Base-by-base conservation (phyloP, 2,888 invertebrate species). In the Drosophila paramelanica region DNA sequence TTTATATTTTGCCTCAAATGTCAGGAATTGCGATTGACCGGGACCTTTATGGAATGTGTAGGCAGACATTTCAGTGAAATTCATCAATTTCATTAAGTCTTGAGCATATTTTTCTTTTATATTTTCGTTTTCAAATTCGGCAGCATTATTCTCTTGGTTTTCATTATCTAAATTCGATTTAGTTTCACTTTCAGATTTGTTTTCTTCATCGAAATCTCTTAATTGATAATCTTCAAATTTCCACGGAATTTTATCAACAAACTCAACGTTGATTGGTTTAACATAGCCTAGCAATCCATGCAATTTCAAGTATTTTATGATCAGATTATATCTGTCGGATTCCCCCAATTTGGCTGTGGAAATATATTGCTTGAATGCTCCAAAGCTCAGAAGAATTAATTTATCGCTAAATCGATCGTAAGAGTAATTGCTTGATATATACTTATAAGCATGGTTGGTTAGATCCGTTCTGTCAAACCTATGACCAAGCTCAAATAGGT, bases 41-140 rank as follows among this genome's bases (percentile, higher is more conserved):
- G 71, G 73, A 3, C 73, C 73, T 2, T 60, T 20, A 20, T 56
- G 56, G 10, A 64, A 49, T 3, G 49, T 49, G 4, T 58, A 17
- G 7, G 36, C 49, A 27, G 39, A 56, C 59, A 59, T 64, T n/a
- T 23, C 23, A 3, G 7, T 38, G 17, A 51, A 59, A 6, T 51
- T 23, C 3, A 50, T 64, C 4, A 14, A 20, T 0, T 5, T 11
- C 8, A 64, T 10, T 8, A 64, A 31, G 8, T 38, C 14, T 13
- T 38, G 13, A 10, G 38, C 14, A 23, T 39, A 50, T 14, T 36
- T 45, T 0, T 42, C 6, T 1, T 23, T 25, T 5, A 3, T 31
- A 2, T 27, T 20, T 13, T 25, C n/a, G 14, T 5, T 10, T 14
- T 46, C 17, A 33, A 10, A 8, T 33, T 20, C 20, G 1, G n/a